Base-by-base conservation (phyloP, 2,888 invertebrate species). In the Melitaea athalia region DNA sequence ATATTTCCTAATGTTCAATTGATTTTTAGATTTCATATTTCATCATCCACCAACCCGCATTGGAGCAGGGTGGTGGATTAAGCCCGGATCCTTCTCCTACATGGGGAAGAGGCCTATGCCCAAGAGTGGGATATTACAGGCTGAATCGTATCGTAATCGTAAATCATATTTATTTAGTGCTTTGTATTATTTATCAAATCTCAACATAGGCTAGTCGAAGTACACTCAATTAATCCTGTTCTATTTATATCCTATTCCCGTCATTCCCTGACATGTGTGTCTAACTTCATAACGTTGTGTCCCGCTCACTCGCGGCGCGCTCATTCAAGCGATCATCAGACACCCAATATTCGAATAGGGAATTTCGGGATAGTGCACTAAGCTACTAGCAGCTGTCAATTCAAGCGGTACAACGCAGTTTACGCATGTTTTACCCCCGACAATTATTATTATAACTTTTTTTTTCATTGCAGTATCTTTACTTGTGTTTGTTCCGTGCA, bases 401-500 rank as follows among this genome's bases (percentile, higher is more conserved):
- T 86, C 86, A 86, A 87, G 88, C 87, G 82, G 85, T 86, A 86
- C 87, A 82, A 79, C 73, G 69, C 70, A 74, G 72, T 71, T 71
- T 78, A 70, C 66, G 70, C 70, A 68, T 69, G 68, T 45, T 59
- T 59, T 60, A 15, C 76, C 68, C 77, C 24, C 50, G 15, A 69
- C 52, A 72, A 75, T 76, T 52, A 63, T 66, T 67, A 64, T 33
- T 50, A 63, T 31, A 57, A 69, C 59, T 24, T 62, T 69, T 64
- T 62, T 75, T 86, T 88, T 77, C 78, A 70, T 91, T 91, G 76
- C 91, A 92, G 92, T 92, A 86, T 87, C 89, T 92, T 92, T 92
- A 88, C 92, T 92, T 92, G 92, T 89, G 89, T 92, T 90, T 92
- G 92, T 89, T 84, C 83, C 85, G 91, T 87, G 91, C 91, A 92